Percentiles rank a stretch among this genome's conserved stretches.
Conservation (phyloP, 2,113 vertebrate genomes). For the Oceanites oceanicus region DNA sequence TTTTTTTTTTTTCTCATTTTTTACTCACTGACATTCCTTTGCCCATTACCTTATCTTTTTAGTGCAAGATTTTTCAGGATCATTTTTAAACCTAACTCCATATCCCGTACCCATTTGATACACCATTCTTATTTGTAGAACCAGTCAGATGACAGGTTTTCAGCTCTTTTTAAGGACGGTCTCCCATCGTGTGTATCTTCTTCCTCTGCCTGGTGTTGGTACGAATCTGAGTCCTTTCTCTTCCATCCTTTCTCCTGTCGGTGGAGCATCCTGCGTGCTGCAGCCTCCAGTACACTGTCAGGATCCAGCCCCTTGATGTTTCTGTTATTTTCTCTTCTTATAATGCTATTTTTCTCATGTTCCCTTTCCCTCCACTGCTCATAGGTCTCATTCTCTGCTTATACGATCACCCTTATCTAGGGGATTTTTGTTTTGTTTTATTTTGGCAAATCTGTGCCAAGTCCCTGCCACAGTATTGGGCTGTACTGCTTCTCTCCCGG, state of each 20-base stretch:
- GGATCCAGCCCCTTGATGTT: background rate
- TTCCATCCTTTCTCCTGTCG: background rate
- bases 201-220: background rate
- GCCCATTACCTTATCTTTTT: background rate
- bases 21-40: background rate
- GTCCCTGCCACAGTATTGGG: background rate
- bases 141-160: background rate
- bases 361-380: background rate
- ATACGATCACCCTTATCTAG: background rate
- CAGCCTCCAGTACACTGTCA: background rate
- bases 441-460: background rate
- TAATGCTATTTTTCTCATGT: background rate
- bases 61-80: background rate
- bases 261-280: background rate
- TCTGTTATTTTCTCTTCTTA: background rate
- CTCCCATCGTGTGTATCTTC: background rate
- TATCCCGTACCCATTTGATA: background rate
- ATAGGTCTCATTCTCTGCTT: background rate
- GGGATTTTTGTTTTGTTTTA: background rate
- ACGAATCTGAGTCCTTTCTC: background rate
- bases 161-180: background rate
- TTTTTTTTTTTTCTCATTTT: background rate
- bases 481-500: background rate
- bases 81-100: background rate
- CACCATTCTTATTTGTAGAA: background rate